Evolutionary conservation across 2,797 vertebrate species (phyloP), one percentile per base, ranked within the genome.

Genomic region (Xerus rutilus): DNA sequence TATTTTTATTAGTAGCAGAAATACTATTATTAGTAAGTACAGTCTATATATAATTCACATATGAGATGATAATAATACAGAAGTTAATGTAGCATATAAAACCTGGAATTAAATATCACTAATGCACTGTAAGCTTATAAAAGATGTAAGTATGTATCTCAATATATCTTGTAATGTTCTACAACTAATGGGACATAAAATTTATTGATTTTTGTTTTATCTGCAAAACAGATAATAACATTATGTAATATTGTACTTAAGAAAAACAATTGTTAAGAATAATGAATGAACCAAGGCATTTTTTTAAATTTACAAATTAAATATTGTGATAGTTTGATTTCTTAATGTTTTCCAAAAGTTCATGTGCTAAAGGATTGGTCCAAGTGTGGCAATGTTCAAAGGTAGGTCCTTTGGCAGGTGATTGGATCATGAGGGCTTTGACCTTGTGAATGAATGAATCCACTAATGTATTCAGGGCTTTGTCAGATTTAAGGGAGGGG

Each of bases 161-260:
- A 82, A 62, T 3, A n/a, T 73, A 25, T 64, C n/a, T 54, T 86
- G 1, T 83, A 72, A 15, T 89, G 21, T 49, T 70, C n/a, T 77
- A 87, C 35, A 64, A 72, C 47, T 90, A 84, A 78, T 35, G 11
- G 18, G 8, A 57, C n/a, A 57, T 73, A 74, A 54, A 8, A 79
- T 52, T 87, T 82, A 93, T 65, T 93, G 5, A 54, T 91, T 91
- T 96, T 86, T 43, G 77, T 85, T 93, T 47, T 62, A 78, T 81
- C 28, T 69, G 54, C 54, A 57, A 57, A 57, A 57, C 20, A 25
- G 13, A 17, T 73, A 91, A 83, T 8, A 57, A 7, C 59, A 23
- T 25, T 67, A 54, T 30, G 39, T 6, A 74, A 57, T 78, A n/a
- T 39, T 73, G 5, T 70, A 47, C 32, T 7, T 52, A 20, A 47